Base-by-base conservation (phyloP, 1,140 invertebrate genomes). In the Apis dorsata region DNA sequence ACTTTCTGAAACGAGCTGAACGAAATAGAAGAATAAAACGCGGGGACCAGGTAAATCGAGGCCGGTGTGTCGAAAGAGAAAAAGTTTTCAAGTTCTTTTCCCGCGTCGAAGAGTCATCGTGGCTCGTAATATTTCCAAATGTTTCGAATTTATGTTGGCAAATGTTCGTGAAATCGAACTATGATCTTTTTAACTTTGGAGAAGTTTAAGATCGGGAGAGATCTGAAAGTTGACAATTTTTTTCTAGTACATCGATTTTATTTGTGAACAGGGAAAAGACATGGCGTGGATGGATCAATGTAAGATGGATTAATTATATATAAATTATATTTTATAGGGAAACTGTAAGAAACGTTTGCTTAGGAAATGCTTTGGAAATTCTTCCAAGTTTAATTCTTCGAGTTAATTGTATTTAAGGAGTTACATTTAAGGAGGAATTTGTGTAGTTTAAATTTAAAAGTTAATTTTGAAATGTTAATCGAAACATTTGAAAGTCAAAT, bases 1-100 rank as follows among this genome's bases (percentile, higher is more conserved):
- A 87, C 63, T 87, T 44, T 87, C 63, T 60, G 51, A 49, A 44
- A 44, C 72, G 24, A 59, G 24, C 15, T 49, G 51, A 66, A 66
- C 60, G 17, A 60, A 77, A 82, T 53, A 82, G 49, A 81, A 53
- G 73, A 81, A 68, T 49, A 53, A 65, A 81, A 49, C 19, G 12
- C 49, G 13, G 19, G 17, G 24, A 12, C 13, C n/a, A 21, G 44
- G 44, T 79, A 53, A 55, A 63, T 57, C 68, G 78, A 57, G 53
- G 28, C 44, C 51, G 1, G 53, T 55, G 53, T 55, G 53, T 15
- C 53, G 53, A 15, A 10, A 8, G 15, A 34, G 63, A 17, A 34
- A 4, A 65, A 65, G 24, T 74, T 74, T 34, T 5, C 44, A 19
- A 49, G 55, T 60, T 77, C 0, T 77, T 60, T 66, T 12, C 28